Conservation (phyloP, 1,140 invertebrate species). For the Trichonephila clavata region DNA sequence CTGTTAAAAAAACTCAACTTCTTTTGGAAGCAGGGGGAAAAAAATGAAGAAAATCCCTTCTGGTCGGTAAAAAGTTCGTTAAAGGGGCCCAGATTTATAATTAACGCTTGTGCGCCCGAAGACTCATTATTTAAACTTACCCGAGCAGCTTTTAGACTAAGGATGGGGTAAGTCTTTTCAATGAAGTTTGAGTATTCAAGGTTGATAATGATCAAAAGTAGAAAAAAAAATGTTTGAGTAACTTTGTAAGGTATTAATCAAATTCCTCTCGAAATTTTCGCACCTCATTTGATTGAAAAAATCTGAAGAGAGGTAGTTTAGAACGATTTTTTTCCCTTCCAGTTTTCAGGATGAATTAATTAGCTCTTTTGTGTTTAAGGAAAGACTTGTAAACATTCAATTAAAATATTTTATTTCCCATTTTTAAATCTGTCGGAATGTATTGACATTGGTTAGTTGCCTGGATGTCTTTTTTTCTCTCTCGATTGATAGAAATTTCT, state of each 20-base stretch:
- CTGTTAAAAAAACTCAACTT: background rate
- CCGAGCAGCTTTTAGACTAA: background rate
- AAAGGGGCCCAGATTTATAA: background rate
- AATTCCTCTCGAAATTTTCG: background rate
- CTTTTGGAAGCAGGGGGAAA: background rate
- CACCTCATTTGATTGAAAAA: constrained; percentile 6
- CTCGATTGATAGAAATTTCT: background rate
- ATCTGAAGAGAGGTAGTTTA: background rate
- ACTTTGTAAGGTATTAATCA: constrained; percentile 4
- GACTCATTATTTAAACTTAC: constrained; percentile 6
- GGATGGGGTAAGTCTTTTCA: background rate
- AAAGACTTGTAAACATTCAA: background rate
- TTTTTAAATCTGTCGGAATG: background rate
- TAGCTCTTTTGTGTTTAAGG: background rate
- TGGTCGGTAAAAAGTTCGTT: background rate
- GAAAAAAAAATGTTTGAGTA: constrained; percentile 12
- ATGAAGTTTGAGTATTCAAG: background rate
- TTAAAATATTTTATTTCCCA: background rate
- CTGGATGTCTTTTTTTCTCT: too few relatives aligned
- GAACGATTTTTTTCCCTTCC: background rate
- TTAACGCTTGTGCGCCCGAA: background rate
- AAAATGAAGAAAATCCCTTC: background rate
- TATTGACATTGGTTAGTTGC: background rate
- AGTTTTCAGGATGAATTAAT: background rate
- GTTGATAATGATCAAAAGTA: background rate